These are phyloP conservation scores for Ceyx cyanopectus DNA, from an alignment of 2,113 vertebrate genomes.

Conservation along the genomic window DNA sequence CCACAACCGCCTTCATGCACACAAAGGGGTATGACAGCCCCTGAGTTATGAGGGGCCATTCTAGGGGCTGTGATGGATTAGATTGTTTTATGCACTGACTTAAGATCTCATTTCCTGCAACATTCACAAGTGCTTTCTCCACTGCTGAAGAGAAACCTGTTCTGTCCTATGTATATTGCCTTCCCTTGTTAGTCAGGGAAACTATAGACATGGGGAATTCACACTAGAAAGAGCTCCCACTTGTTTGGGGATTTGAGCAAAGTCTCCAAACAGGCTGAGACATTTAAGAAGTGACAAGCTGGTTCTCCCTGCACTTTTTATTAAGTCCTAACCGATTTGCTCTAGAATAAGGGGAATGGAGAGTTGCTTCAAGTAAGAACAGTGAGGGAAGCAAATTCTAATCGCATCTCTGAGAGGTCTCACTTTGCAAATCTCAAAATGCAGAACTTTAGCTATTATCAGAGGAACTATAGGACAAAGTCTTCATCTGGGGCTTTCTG, in stretches of 20 bases:
- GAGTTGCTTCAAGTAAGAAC: not conserved
- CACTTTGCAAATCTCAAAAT: not conserved
- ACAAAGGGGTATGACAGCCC: slow-evolving; percentile 77
- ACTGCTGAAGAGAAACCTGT: slow-evolving; percentile 73
- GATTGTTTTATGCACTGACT: slow-evolving; percentile 87
- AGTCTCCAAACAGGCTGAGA: slow-evolving; percentile 52
- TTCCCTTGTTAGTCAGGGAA: slow-evolving; percentile 48
- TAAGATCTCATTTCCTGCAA: slow-evolving; percentile 88
- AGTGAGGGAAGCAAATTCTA: not conserved
- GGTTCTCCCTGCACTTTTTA: not conserved
- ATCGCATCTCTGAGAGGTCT: slow-evolving; percentile 11
- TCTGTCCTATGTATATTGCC: slow-evolving; percentile 40
- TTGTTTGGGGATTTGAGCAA: slow-evolving; percentile 46
- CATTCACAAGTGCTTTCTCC: slow-evolving; percentile 82
- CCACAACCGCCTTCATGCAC: slow-evolving; percentile 73
- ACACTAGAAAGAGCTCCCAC: slow-evolving; percentile 14
- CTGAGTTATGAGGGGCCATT: slow-evolving; percentile 85
- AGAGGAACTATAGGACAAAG: not conserved
- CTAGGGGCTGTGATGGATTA: slow-evolving; percentile 83
- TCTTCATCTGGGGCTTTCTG: not conserved
- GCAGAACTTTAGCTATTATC: not conserved
- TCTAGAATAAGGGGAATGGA: not conserved
- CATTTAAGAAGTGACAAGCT: slow-evolving; percentile 49
- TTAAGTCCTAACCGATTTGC: slow-evolving; percentile 29
- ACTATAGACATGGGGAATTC: not conserved